Evolutionary conservation across 2,797 vertebrate genomes (phyloP), one percentile per base, ranked within the genome.

Genomic region (Triplophysa bombifrons): DNA sequence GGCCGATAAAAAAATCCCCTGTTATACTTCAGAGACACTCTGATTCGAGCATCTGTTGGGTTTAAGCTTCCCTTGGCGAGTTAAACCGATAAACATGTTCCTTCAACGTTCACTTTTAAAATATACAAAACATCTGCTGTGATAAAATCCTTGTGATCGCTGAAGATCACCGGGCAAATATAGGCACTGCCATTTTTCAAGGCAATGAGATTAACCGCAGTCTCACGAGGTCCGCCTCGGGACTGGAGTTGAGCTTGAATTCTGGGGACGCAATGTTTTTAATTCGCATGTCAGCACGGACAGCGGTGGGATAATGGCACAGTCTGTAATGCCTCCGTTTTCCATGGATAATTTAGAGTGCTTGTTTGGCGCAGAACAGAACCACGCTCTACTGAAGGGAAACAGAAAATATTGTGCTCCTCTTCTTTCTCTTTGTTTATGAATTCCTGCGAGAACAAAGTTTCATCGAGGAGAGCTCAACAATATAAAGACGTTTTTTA

Each of bases 381-480:
- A 74, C 83, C 87, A 88, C 73, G 88, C 90, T 91, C 87, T 85
- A 86, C 80, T 90, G 90, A 91, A 85, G 85, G 90, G 83, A 82
- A 88, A 85, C 87, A 76, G 41, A 72, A 80, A 75, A 79, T 72
- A 56, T 64, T 50, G 48, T 64, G 27, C 76, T 56, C n/a, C 51
- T 70, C 63, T 79, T 77, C 82, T 63, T 80, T 19, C 87, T 87
- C 88, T 90, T 91, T 91, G 90, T 91, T 92, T 90, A 90, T 85
- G 88, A 90, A 91, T 87, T 78, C 92, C 81, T 84, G 30, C 0
- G 89, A 91, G 92, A 90, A 86, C 85, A 84, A 89, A 91, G 84
- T 90, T 89, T 87, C 86, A 86, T 85, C 84, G 84, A 86, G 91
- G 89, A 90, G 89, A 90, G 88, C 85, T 89, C 86, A 87, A 88